Base-by-base conservation (phyloP, 1,140 invertebrate species). In the Drosophila obscura region DNA sequence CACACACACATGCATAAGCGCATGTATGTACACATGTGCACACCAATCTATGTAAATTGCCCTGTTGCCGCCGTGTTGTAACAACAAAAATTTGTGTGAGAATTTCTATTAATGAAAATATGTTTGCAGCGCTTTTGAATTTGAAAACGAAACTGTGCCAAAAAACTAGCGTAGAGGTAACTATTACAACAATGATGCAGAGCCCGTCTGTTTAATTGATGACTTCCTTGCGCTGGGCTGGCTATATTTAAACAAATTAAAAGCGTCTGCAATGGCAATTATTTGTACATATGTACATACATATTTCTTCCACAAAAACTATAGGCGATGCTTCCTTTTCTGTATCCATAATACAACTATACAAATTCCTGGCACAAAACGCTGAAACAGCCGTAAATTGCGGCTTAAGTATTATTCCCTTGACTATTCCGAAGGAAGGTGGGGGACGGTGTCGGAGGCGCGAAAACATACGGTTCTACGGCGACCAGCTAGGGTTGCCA, bases 221-320 rank as follows among this genome's bases (percentile, higher is more conserved):
- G 83, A 89, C 69, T 88, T 88, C 83, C 76, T 78, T 68, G 72
- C 67, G 65, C 56, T 43, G 45, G 22, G 61, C 52, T 13, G 11
- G 67, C 73, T 77, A 61, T 80, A 77, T 80, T 80, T 83, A 83
- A 77, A 13, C 4, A 77, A 69, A 78, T 83, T 88, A 87, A 88
- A 72, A 79, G 24, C 62, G 78, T 77, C 69, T 81, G 73, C 64
- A 66, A 77, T 64, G 50, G 71, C 82, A 81, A 85, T 85, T 82
- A 87, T 35, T 22, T 22, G 22, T 22, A 35, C 8, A 35, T 35
- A 31, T 31, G 28, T 31, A 9, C 8, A 7, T 31, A 31, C 28
- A 9, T 31, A 9, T 31, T 4, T 35, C 13, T 87, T 82, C 62
- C 71, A 77, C 79, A 77, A 80, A 76, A 87, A 74, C 58, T 45